Base-by-base conservation (phyloP, 2,797 vertebrate species). In the Propithecus perrieri region DNA sequence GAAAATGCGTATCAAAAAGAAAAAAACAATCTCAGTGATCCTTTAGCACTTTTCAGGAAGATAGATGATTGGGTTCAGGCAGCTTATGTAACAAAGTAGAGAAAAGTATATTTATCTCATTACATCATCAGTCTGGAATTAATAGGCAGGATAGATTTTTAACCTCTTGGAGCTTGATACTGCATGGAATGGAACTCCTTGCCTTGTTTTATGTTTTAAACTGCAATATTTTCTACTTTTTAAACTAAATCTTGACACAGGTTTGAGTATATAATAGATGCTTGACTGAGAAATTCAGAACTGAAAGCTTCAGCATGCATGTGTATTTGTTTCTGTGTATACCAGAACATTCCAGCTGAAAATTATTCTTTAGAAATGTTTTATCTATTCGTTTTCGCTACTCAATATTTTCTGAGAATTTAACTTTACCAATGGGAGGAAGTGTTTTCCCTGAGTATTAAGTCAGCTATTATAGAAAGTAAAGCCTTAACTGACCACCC, bases 1-100 rank as follows among this genome's bases (percentile, higher is more conserved):
- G 78, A 94, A 97, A 97, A 87, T 80, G 26, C 20, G 46, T 96
- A 85, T 96, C 76, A 80, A 85, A 95, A 98, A 90, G 85, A 89
- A 85, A 85, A 61, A 94, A 81, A 74, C 38, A 75, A 11, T 65
- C 61, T 95, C 75, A 95, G 85, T 76, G 53, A 93, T 67, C 91
- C 55, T 75, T 96, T 26, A 96, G 89, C 61, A 89, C 80, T 87
- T 86, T 94, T 28, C 76, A 93, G 63, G 35, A 91, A 89, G 72
- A 83, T 92, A 50, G 14, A 48, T 74, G 89, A 96, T 48, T 89
- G 91, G 63, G 59, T 85, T 95, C 15, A 22, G 79, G 59, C 87
- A 30, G 89, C 33, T 84, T 86, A 72, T 67, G 46, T 78, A 79
- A 84, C 78, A 65, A 86, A 89, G 57, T 89, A 48, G 41, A 59